These are phyloP conservation scores for Australoheros scitulus DNA, from an alignment of 2,113 vertebrate species.

Conservation along the genomic window DNA sequence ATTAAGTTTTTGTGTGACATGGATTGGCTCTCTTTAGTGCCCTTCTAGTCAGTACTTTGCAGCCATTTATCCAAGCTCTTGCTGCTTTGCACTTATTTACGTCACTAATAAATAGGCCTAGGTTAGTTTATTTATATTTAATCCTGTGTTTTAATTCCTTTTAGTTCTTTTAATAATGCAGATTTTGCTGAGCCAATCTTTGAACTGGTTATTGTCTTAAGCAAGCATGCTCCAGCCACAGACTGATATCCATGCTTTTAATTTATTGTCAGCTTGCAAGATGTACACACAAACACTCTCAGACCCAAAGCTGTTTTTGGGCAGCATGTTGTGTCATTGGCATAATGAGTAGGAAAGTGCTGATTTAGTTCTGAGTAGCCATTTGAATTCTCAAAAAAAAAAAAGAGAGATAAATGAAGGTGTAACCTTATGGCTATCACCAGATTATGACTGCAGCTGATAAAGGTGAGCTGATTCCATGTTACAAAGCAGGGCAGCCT, in stretches of 20 bases:
- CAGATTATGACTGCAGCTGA: conserved; percentile 25
- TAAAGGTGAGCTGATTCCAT: conserved; percentile 24
- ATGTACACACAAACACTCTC: background rate
- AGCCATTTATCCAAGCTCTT: background rate
- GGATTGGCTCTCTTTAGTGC: too few species aligned
- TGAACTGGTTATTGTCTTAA: background rate
- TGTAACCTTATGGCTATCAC: conserved; percentile 3
- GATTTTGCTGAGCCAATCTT: conserved; percentile 2
- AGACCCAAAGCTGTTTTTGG: background rate
- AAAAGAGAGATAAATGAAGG: conserved; percentile 6
- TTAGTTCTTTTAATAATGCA: background rate
- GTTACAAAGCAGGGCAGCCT: conserved; percentile 12
- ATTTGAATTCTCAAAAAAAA: background rate
- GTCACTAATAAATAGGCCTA: background rate
- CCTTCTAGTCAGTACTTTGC: background rate
- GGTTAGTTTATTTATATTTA: background rate
- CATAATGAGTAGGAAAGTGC: background rate
- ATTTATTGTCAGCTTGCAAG: background rate
- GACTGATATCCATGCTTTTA: background rate
- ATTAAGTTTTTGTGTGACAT: background rate
- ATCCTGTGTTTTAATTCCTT: background rate
- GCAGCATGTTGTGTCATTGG: background rate
- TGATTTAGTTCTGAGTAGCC: background rate
- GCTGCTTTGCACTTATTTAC: background rate
- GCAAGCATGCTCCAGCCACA: background rate